Evolutionary conservation across 2,113 vertebrate genomes (phyloP), one percentile per base, ranked within the genome.

Genomic region (Lophura nycthemera): DNA sequence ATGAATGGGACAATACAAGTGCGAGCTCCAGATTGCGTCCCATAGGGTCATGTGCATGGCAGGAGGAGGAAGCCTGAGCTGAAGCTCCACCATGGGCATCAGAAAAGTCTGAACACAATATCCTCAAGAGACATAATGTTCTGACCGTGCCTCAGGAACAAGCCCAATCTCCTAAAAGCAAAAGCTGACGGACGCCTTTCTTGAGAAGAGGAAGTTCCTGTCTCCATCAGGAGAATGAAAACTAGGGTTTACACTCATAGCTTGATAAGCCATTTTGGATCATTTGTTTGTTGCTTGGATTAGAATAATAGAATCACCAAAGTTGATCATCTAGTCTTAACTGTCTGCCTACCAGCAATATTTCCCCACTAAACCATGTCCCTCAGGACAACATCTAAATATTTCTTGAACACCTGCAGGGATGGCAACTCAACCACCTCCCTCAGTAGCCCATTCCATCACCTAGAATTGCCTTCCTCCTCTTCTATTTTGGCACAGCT

Each of bases 121-220:
- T 14, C 5, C 13, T 74, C 14, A 8, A 27, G n/a, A 43, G 52
- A 82, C 10, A 3, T 38, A 20, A 34, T 27, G 50, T 4, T 24
- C 54, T 59, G n/a, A 72, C 38, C 0, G 2, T 3, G 2, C 42
- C 43, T 52, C 52, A n/a, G 27, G 36, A 8, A 22, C 70, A 90
- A 65, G 14, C 2, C 9, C 19, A 42, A 47, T 57, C 10, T 22
- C 11, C 11, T 61, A 8, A 34, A 13, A 29, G 38, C 7, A n/a
- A 17, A 24, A 7, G 5, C 3, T 7, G 1, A 1, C 27, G 4
- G 1, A 1, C 24, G 4, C 52, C 22, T 72, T 72, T 57, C 36
- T 42, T 3, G 57, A n/a, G 45, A 59, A 22, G 0, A 67, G 27
- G 21, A 48, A 66, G 34, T n/a, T 66, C 32, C 21, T 15, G 11